phyloP scores from a whole-genome alignment of 2,888 invertebrate species.

The Cenopis cana region DNA sequence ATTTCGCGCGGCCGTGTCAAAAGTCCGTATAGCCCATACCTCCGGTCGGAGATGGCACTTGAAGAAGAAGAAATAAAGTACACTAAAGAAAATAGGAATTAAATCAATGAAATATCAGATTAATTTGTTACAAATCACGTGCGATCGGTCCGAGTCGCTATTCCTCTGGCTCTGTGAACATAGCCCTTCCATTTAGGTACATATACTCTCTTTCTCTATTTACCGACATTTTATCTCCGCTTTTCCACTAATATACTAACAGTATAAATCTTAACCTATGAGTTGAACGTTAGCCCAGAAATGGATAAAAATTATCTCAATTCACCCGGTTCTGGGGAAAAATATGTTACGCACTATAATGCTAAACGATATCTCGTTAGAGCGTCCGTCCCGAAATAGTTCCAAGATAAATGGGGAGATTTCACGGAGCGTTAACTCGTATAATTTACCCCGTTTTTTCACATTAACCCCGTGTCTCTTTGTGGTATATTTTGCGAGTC shows the following conservation, averaged over 20 bases:
- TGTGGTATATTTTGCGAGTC: neutral
- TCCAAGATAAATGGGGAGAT: constrained; percentile 70
- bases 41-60: no score
- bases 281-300: neutral
- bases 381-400: constrained; percentile 52
- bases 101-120: neutral
- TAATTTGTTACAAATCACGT: no score
- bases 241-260: neutral
- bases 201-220: neutral
- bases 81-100: no score
- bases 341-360: constrained; percentile 20
- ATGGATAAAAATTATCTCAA: constrained; percentile 6
- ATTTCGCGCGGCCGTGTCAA: no score
- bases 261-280: neutral
- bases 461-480: constrained; percentile 16
- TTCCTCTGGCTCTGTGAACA: no score
- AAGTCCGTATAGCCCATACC: no score
- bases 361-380: constrained; percentile 46
- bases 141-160: no score
- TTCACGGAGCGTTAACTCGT: constrained; percentile 69
- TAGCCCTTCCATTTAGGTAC: no score
- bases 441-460: constrained; percentile 70
- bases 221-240: neutral
- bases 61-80: no score
- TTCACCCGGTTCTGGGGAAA: constrained; percentile 12